These are phyloP conservation scores for Zygaena filipendulae DNA, from an alignment of 2,888 invertebrate genomes.

Conservation along the genomic window DNA sequence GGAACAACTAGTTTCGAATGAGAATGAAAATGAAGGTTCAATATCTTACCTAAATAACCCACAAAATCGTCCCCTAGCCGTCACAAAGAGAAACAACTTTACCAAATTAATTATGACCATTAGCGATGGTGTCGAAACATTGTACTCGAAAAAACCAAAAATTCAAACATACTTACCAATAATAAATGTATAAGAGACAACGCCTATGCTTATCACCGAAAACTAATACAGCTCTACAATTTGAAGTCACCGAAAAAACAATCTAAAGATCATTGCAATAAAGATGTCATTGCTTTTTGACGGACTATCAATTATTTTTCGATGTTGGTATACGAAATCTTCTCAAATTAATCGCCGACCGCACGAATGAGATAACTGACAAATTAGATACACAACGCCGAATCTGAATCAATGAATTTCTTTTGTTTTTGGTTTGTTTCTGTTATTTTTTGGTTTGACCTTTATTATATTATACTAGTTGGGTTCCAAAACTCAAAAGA, in stretches of 20 bases:
- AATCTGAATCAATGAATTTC: constrained; percentile 36
- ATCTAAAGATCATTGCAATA: constrained; percentile 10
- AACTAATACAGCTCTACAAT: no score
- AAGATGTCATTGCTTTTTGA: constrained; percentile 3
- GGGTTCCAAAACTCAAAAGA: no score
- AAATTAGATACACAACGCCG: constrained; percentile 57
- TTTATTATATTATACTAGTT: no score
- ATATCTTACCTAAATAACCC: neutral
- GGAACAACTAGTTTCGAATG: no score
- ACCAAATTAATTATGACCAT: constrained; percentile 57
- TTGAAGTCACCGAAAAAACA: no score
- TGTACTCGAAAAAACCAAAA: constrained; percentile 47
- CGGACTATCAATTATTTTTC: no score
- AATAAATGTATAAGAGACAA: constrained; percentile 53
- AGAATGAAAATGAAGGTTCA: no score
- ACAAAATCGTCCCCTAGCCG: constrained; percentile 20
- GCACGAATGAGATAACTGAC: constrained; percentile 42
- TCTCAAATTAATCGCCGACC: constrained; percentile 50
- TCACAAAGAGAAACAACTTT: constrained; percentile 27
- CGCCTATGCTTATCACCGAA: no score
- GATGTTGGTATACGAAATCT: constrained; percentile 42
- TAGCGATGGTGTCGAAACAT: constrained; percentile 53
- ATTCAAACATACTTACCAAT: constrained; percentile 37
- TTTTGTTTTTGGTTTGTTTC: constrained; percentile 20
- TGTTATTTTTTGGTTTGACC: no score